Conservation (phyloP, 2,113 vertebrate genomes). For the Spheniscus mendiculus region DNA sequence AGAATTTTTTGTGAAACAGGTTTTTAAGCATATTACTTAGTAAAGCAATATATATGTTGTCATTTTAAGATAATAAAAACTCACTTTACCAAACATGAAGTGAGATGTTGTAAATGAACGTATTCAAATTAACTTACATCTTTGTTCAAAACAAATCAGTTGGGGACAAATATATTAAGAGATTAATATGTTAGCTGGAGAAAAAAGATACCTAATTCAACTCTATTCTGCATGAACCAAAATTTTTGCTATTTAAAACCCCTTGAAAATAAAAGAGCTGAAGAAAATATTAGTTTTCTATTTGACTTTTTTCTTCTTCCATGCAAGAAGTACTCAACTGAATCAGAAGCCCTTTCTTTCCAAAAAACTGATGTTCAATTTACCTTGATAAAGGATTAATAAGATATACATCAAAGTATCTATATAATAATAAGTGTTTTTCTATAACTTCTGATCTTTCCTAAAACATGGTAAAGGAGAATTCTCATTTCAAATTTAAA, state of each 20-base stretch:
- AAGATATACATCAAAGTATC: background rate
- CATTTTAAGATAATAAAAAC: background rate
- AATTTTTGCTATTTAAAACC: background rate
- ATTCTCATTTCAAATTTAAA: background rate
- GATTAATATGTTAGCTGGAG: background rate
- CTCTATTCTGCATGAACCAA: background rate
- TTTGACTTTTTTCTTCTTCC: background rate
- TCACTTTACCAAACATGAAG: background rate
- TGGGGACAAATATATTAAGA: background rate
- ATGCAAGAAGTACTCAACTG: background rate
- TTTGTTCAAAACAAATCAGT: background rate
- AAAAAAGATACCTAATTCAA: background rate
- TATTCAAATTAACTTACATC: background rate
- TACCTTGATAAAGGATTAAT: background rate
- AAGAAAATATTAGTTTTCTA: background rate
- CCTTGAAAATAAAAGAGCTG: background rate
- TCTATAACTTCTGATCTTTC: background rate
- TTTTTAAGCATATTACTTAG: background rate
- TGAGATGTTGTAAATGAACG: background rate
- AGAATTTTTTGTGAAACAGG: background rate
- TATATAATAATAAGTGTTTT: background rate
- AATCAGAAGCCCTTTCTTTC: background rate
- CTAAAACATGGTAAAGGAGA: background rate
- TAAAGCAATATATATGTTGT: background rate
- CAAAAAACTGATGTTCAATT: background rate